Evolutionary conservation across 1,140 invertebrate genomes (phyloP).

Genomic region (Pogonomyrmex californicus): DNA sequence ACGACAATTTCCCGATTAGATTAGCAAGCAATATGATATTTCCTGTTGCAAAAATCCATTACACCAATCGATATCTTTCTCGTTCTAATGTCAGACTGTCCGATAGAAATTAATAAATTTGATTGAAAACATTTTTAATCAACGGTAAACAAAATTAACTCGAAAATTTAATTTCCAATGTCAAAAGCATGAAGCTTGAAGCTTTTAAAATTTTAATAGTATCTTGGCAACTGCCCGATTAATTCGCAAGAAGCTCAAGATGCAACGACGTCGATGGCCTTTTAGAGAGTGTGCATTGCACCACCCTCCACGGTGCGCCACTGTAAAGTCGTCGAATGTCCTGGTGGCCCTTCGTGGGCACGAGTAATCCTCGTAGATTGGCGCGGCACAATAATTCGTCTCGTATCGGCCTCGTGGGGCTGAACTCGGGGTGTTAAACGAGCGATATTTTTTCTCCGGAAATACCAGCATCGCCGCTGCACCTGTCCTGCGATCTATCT

Average conservation of each 20-base stretch:
- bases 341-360: slow-evolving; percentile 58
- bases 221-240: slow-evolving; percentile 33
- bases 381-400: slow-evolving; percentile 74
- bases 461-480: slow-evolving; percentile 51
- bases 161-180: slow-evolving; percentile 1
- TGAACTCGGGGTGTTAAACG: slow-evolving; percentile 67
- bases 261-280: slow-evolving; percentile 58
- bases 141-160: slow-evolving; percentile 16
- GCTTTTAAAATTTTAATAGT: slow-evolving; percentile 51
- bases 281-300: slow-evolving; percentile 36
- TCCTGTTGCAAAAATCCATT: not conserved
- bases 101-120: slow-evolving; percentile 1
- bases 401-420: slow-evolving; percentile 67
- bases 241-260: slow-evolving; percentile 61
- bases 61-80: not conserved
- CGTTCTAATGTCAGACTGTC: not conserved
- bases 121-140: slow-evolving; percentile 21
- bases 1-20: not conserved
- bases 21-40: not conserved
- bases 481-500: slow-evolving; percentile 68
- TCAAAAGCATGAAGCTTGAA: slow-evolving; percentile 3
- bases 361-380: slow-evolving; percentile 76
- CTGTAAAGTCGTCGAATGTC: slow-evolving; percentile 71
- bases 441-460: slow-evolving; percentile 66
- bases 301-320: slow-evolving; percentile 26